These are phyloP conservation scores for Cephalopterus ornatus DNA, from an alignment of 2,113 vertebrate species.

Conservation along the genomic window DNA sequence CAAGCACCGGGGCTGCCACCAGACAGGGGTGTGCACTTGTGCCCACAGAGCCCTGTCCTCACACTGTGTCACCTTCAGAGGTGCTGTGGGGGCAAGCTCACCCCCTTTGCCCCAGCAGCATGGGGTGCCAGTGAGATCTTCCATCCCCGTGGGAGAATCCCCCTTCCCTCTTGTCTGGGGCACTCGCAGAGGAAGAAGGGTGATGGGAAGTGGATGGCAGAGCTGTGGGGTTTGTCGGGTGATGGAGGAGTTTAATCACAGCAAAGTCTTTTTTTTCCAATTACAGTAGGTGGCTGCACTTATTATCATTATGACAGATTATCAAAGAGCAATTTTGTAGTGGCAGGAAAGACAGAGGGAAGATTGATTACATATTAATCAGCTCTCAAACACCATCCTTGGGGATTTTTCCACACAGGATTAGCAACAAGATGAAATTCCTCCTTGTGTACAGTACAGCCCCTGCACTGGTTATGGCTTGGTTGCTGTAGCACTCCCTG, in stretches of 20 bases:
- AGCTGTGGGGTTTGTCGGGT: neutral
- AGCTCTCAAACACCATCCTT: neutral
- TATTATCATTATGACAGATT: slow-evolving; percentile 34
- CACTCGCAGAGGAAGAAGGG: accelerated
- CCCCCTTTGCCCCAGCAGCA: accelerated
- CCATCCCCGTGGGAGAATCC: neutral
- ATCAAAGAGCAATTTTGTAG: neutral
- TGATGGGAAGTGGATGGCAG: neutral
- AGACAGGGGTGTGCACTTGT: neutral
- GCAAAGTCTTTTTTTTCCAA: slow-evolving; percentile 33
- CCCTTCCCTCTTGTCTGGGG: neutral
- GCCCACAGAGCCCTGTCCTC: neutral
- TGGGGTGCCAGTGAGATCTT: accelerated
- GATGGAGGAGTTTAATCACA: slow-evolving; percentile 33
- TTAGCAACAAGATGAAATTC: neutral
- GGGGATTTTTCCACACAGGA: neutral
- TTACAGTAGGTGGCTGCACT: slow-evolving; percentile 54
- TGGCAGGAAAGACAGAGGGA: neutral
- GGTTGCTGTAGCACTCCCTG: neutral
- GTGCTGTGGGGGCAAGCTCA: accelerated
- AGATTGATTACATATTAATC: neutral
- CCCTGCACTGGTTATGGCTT: neutral
- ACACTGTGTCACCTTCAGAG: neutral
- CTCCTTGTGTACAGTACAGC: neutral
- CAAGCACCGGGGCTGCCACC: neutral